Evolutionary conservation across 2,797 vertebrate species (phyloP), one percentile per base, ranked within the genome.

Genomic region (Meda fulgida): DNA sequence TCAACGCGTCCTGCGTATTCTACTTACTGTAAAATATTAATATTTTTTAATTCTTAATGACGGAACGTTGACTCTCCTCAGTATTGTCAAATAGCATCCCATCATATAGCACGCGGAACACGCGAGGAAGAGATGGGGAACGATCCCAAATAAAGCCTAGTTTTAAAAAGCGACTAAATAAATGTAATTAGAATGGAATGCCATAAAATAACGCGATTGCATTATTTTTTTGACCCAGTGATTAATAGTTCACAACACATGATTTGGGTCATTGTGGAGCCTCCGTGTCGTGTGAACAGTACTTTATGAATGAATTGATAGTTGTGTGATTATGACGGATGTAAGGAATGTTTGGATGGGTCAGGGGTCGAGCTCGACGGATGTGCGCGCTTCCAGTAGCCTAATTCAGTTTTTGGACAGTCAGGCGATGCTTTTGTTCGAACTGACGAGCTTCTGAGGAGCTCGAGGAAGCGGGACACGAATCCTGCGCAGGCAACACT

Each of bases 31-130:
- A 66, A 85, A 87, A 84, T 79, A 89, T 87, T 89, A 10, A 88
- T 82, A 72, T 69, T 34, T 19, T 75, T 87, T 21, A 76, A 86
- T 89, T 80, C 72, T 87, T 88, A 89, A 89, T 79, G 85, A 86
- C 66, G 80, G 48, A 78, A 55, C 70, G 55, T 51, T 71, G 48
- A 67, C 51, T 76, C 76, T 58, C 72, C 31, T 70, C 60, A 43
- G 71, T 76, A 21, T 26, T 73, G 66, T 60, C 14, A 72, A 58
- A 31, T 63, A 70, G 67, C 78, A 79, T 80, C 71, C 80, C 67
- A 82, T 69, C 80, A 21, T 79, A 58, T n/a, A 72, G 38, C 83
- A 78, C 66, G 72, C 34, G 69, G n/a, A n/a, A n/a, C n/a, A n/a
- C n/a, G n/a, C 36, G 72, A 26, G n/a, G 34, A 60, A 63, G 43